These are phyloP conservation scores for Copsychus sechellarum DNA, from an alignment of 2,113 vertebrate species.

Conservation along the genomic window DNA sequence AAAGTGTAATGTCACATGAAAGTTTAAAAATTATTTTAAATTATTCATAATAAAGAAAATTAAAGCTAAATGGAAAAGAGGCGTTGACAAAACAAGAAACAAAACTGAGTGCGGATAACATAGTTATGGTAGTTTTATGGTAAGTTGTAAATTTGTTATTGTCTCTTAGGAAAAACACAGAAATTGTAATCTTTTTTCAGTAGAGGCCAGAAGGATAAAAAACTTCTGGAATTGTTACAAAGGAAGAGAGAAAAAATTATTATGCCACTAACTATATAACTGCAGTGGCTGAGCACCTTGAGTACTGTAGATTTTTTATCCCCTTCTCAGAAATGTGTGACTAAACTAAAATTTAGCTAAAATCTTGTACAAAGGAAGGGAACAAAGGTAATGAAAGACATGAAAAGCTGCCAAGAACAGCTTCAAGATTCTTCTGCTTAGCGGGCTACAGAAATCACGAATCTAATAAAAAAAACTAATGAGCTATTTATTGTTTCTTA, in stretches of 20 bases:
- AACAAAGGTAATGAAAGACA: neutral
- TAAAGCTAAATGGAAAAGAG: neutral
- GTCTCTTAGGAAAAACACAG: neutral
- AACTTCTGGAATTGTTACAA: neutral
- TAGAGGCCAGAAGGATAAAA: neutral
- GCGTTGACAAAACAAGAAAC: neutral
- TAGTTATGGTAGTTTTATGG: neutral
- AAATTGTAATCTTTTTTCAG: neutral
- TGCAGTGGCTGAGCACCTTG: neutral
- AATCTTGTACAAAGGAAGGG: neutral
- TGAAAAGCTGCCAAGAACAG: neutral
- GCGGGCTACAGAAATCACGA: neutral
- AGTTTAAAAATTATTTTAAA: neutral
- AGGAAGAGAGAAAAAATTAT: neutral
- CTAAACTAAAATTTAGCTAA: neutral
- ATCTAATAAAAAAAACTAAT: neutral
- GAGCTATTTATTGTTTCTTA: neutral
- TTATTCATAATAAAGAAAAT: neutral
- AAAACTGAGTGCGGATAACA: fast-evolving
- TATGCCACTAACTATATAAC: neutral
- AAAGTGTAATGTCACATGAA: neutral
- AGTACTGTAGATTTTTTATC: neutral
- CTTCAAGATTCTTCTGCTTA: neutral
- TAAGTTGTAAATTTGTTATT: neutral
- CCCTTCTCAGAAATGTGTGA: neutral